Base-by-base conservation (phyloP, 2,113 vertebrate species). In the Gracilinanus agilis region DNA sequence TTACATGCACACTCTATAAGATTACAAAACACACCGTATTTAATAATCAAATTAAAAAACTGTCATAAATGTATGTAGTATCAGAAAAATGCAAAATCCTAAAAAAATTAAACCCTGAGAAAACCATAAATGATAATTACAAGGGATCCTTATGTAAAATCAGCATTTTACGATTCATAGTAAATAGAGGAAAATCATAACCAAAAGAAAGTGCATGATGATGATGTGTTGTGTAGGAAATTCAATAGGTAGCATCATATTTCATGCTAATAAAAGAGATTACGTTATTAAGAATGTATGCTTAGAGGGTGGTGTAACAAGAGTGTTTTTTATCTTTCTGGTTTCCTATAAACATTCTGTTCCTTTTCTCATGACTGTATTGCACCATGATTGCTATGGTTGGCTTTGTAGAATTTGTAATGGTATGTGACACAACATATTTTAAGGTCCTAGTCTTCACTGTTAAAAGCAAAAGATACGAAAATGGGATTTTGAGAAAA, bases 81-180 rank as follows among this genome's bases (percentile, higher is more conserved):
- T 9, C 93, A 94, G 75, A 58, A 56, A 55, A 88, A 7, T 24
- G 13, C 9, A 49, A 96, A 58, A 88, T 89, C n/a, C 23, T 40
- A 54, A 95, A 54, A 95, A 95, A 93, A 55, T 56, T 11, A 53
- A 83, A 94, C 40, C 40, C 6, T n/a, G 44, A 90, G 24, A 92
- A 91, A 29, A 40, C 24, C 25, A 40, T 93, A 8, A 90, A 94
- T 89, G 16, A 61, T 92, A 34, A 34, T n/a, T 19, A 16, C 29
- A n/a, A 16, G 13, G 4, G 34, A 9, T 16, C n/a, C 67, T 83
- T 40, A 13, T n/a, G 2, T 83, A 83, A 16, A 21, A 55, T 53
- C 75, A 61, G 88, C n/a, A 90, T 8, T 75, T 24, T 44, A 24
- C 8, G 2, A 8, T 61, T 24, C 29, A 91, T 25, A 90, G 88